Base-by-base conservation (phyloP, 2,797 vertebrate genomes). In the Alectoris magna region DNA sequence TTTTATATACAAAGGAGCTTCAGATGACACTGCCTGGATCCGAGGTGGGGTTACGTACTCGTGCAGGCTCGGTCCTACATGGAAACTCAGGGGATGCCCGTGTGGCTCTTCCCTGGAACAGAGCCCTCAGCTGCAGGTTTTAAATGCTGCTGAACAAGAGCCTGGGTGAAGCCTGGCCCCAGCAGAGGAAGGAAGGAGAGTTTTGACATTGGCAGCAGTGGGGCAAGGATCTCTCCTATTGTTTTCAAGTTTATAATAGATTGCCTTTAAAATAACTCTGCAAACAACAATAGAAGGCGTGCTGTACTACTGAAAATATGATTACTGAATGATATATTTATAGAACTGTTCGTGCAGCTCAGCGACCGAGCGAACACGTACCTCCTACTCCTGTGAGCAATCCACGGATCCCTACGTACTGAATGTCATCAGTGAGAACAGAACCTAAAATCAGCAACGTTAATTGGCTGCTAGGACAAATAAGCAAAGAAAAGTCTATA, bases 381-480 rank as follows among this genome's bases (percentile, higher is more conserved):
- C 23, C 83, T 91, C 91, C 93, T 55, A 5, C 78, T 62, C 18
- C 60, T n/a, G 89, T 26, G 59, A 74, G 17, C 24, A 76, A 79
- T 2, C 70, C 66, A 21, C 10, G 62, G 23, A 49, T 22, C 68
- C 27, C 84, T 16, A 44, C 8, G 27, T 4, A 11, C 68, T n/a
- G 69, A 78, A 55, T 2, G 2, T 12, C 22, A 84, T 1, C 5
- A 10, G 41, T 51, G 86, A 41, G 66, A 85, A 89, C 46, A 60
- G 78, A 86, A 76, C 56, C 76, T 67, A 78, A 73, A 73, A 64
- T 55, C 85, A 91, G 82, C 87, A 48, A 80, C 62, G 29, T 23
- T 51, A 82, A 84, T 15, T 55, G 85, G 88, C 87, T 95, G 88
- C 96, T 51, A 84, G 80, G 94, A 93, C 74, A 90, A 87, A 82